Evolutionary conservation across 2,113 vertebrate species (phyloP).

Genomic region (Micromys minutus): DNA sequence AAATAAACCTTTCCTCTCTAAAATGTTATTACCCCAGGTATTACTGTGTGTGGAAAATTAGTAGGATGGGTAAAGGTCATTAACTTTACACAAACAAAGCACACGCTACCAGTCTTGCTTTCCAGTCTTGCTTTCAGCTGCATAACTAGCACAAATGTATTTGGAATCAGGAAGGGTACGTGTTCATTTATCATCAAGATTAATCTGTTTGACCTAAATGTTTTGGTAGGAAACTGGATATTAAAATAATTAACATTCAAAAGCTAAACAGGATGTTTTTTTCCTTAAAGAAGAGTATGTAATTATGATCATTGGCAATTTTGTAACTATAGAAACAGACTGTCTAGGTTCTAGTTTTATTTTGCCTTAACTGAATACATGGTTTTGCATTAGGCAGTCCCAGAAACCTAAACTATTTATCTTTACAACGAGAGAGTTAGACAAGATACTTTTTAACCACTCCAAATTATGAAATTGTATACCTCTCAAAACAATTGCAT

Average conservation of each 20-base stretch:
- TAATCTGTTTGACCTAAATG: constrained; percentile 21
- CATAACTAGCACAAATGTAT: neutral
- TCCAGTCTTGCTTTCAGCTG: too few species aligned
- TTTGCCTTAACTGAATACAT: constrained; percentile 15
- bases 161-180: constrained; percentile 18
- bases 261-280: neutral
- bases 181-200: constrained; percentile 14
- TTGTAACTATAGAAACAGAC: neutral
- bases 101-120: neutral
- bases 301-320: constrained; percentile 11
- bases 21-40: neutral
- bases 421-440: neutral
- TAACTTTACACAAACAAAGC: neutral
- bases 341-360: neutral
- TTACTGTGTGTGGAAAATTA: neutral
- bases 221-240: constrained; percentile 17
- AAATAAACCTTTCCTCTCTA: neutral
- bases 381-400: neutral
- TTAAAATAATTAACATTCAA: constrained; percentile 55
- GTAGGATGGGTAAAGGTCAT: neutral
- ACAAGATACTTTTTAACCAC: neutral
- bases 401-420: neutral
- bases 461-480: neutral
- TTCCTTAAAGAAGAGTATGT: neutral
- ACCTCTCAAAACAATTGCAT: neutral